Percentiles rank a stretch among this genome's conserved stretches.
Evolutionary conservation across 2,888 invertebrate species (phyloP).

Genomic region (Cheilosia vulpina): DNA sequence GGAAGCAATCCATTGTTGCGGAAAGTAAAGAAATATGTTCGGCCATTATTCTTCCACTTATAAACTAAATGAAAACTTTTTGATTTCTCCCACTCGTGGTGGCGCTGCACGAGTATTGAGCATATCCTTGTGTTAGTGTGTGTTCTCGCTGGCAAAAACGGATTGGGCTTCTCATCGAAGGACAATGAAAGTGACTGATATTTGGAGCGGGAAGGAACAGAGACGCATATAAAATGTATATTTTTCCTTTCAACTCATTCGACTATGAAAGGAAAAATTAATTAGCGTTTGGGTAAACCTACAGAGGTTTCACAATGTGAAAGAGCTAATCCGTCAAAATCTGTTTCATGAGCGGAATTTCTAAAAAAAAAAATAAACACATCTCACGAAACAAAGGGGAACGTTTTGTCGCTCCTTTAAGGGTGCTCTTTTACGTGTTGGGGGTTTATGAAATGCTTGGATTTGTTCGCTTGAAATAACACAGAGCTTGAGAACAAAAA

Average conservation of each 20-base stretch:
- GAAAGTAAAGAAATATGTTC: slow-evolving; percentile 69
- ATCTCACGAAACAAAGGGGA: slow-evolving; percentile 23
- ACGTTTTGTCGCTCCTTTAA: slow-evolving; percentile 20
- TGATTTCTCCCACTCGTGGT: slow-evolving; percentile 46
- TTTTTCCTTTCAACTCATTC: slow-evolving; percentile 34
- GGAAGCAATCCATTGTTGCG: slow-evolving; percentile 60
- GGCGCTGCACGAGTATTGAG: background rate
- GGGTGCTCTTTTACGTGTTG: slow-evolving; percentile 27
- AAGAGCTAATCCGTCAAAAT: slow-evolving; percentile 63
- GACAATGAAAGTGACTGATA: slow-evolving; percentile 47
- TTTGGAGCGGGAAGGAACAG: slow-evolving; percentile 18
- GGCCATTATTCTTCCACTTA: slow-evolving; percentile 67
- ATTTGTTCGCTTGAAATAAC: slow-evolving; percentile 27
- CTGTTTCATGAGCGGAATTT: slow-evolving; percentile 33
- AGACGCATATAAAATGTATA: slow-evolving; percentile 15
- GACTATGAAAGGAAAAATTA: slow-evolving; percentile 55
- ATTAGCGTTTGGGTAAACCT: slow-evolving; percentile 62
- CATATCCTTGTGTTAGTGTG: background rate
- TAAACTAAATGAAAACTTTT: slow-evolving; percentile 68
- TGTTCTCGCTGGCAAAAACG: slow-evolving; percentile 20
- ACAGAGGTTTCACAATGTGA: slow-evolving; percentile 49
- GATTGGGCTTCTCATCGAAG: slow-evolving; percentile 37
- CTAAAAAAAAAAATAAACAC: background rate
- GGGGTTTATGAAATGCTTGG: slow-evolving; percentile 16
- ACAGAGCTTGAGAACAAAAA: slow-evolving; percentile 8